These are phyloP conservation scores for Nomada ruficornis DNA, from an alignment of 2,888 invertebrate genomes.

Conservation along the genomic window DNA sequence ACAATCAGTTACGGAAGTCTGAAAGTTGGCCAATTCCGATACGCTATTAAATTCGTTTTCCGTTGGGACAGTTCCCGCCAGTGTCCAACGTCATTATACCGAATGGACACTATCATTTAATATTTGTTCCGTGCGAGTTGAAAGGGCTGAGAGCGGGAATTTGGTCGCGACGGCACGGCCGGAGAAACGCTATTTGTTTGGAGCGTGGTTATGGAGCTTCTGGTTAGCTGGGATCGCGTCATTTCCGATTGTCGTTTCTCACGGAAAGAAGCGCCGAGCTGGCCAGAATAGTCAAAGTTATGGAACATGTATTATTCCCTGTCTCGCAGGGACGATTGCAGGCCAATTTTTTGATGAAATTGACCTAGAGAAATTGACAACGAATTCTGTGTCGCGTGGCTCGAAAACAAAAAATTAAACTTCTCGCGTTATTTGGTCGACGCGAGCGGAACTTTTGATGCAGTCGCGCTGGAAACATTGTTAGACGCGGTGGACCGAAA, in stretches of 20 bases:
- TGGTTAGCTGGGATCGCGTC: constrained; percentile 68
- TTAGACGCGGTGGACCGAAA: background rate
- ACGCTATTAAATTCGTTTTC: constrained; percentile 41
- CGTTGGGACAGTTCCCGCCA: constrained; percentile 45
- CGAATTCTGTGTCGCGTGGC: constrained; percentile 38
- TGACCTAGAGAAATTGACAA: constrained; percentile 39
- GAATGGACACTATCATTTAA: constrained; percentile 33
- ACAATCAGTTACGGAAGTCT: constrained; percentile 14
- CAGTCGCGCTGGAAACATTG: background rate
- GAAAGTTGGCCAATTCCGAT: constrained; percentile 28
- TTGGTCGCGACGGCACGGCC: constrained; percentile 16
- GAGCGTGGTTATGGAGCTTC: constrained; percentile 19
- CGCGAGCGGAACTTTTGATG: constrained; percentile 17
- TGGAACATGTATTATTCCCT: constrained; percentile 48
- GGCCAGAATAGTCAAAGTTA: constrained; percentile 40
- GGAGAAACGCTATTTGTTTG: constrained; percentile 62
- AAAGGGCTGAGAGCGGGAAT: constrained; percentile 6
- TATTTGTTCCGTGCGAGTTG: constrained; percentile 32
- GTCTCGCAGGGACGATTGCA: constrained; percentile 33
- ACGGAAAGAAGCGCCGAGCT: constrained; percentile 48
- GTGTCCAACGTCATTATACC: background rate
- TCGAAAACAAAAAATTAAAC: constrained; percentile 32
- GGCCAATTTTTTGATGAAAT: constrained; percentile 59
- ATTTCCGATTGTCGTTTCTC: constrained; percentile 80
- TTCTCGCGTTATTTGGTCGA: constrained; percentile 1